Evolutionary conservation across 1,140 invertebrate genomes (phyloP).

Genomic region (Heliothis subflexa): DNA sequence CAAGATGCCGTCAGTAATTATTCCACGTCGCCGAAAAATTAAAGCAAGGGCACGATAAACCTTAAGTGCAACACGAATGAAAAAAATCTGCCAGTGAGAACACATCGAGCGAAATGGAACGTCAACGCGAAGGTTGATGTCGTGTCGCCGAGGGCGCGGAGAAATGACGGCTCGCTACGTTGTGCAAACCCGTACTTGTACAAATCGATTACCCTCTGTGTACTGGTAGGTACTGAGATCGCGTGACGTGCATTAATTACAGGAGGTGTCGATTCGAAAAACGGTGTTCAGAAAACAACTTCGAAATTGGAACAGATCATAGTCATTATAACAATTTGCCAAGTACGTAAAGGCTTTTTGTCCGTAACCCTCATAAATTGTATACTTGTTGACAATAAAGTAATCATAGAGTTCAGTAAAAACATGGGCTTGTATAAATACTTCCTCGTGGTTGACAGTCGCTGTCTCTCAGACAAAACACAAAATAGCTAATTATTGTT

Average conservation of each 20-base stretch:
- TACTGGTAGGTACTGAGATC: constrained; percentile 59
- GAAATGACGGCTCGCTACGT: constrained; percentile 62
- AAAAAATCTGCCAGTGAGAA: constrained; percentile 62
- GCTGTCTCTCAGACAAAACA: background rate
- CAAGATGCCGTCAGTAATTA: constrained; percentile 73
- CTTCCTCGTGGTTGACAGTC: constrained; percentile 20
- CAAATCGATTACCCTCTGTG: constrained; percentile 81
- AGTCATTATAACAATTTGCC: constrained; percentile 64
- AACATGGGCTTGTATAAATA: constrained; percentile 11
- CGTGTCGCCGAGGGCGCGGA: constrained; percentile 62
- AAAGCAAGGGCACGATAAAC: constrained; percentile 73
- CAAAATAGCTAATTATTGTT: constrained; percentile 34
- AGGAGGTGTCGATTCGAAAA: constrained; percentile 82
- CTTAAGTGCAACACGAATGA: constrained; percentile 65
- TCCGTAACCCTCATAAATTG: constrained; percentile 25
- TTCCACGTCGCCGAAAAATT: constrained; percentile 78
- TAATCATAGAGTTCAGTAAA: constrained; percentile 40
- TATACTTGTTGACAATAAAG: constrained; percentile 35
- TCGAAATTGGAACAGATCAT: constrained; percentile 76
- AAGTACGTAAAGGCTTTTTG: constrained; percentile 31
- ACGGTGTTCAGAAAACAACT: constrained; percentile 66
- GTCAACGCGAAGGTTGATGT: constrained; percentile 65
- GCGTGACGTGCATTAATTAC: constrained; percentile 82
- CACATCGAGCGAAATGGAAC: constrained; percentile 65
- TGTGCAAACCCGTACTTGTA: constrained; percentile 68